These are phyloP conservation scores for Acleris holmiana DNA, from an alignment of 2,888 invertebrate species.

Conservation along the genomic window DNA sequence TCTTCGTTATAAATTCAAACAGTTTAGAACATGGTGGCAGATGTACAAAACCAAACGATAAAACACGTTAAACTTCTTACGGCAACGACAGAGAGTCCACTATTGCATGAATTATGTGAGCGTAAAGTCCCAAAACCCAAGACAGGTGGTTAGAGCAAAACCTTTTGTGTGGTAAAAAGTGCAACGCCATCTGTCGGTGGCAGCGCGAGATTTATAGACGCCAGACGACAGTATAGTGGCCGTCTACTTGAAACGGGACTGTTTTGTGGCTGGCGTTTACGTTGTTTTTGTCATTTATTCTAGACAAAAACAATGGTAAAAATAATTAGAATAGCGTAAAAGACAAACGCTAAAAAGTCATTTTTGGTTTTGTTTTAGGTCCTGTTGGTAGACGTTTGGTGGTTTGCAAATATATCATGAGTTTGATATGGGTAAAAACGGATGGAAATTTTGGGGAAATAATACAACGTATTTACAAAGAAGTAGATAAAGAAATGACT, in stretches of 20 bases:
- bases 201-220: constrained; percentile 73
- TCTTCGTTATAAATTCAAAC: neutral
- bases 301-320: no score
- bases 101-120: neutral
- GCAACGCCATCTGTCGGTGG: constrained; percentile 74
- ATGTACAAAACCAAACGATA: neutral
- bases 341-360: no score
- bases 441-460: no score
- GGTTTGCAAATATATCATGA: no score
- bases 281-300: no score
- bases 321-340: no score
- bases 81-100: neutral
- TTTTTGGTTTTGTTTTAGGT: no score
- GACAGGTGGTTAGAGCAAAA: constrained; percentile 58
- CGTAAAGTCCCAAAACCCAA: constrained; percentile 24
- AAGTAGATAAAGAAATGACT: no score
- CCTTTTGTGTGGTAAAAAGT: constrained; percentile 68
- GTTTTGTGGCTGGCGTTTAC: no score
- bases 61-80: constrained; percentile 3
- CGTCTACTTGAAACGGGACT: neutral
- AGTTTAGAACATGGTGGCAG: neutral
- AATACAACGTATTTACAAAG: no score
- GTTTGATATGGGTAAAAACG: no score
- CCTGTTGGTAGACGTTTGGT: no score
- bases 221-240: constrained; percentile 13